Conservation (phyloP, 92 coral and sea anemone species). For the Porites divaricata region DNA sequence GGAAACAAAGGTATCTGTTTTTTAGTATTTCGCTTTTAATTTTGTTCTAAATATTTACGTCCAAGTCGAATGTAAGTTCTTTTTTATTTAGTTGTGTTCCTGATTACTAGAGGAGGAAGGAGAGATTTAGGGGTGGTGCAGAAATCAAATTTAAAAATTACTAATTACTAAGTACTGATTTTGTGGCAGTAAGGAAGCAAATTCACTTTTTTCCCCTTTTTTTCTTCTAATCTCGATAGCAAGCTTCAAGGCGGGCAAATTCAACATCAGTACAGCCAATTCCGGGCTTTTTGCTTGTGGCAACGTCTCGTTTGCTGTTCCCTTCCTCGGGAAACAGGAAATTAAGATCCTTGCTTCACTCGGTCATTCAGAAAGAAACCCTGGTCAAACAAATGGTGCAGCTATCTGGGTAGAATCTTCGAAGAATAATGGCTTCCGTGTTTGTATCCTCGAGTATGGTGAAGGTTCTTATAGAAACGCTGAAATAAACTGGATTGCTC, state of each 20-base stretch:
- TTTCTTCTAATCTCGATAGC: background rate
- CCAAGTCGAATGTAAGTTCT: no score
- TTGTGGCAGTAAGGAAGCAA: no score
- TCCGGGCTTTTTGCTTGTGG: conserved; percentile 18
- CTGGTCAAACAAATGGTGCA: background rate
- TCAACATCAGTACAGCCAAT: background rate
- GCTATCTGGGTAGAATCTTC: conserved; percentile 13
- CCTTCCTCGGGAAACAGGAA: conserved; percentile 2
- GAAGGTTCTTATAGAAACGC: conserved; percentile 25
- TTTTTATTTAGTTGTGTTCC: background rate
- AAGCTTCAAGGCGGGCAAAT: conserved; percentile 19
- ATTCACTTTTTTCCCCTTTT: no score
- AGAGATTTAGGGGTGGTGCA: conserved; percentile 6
- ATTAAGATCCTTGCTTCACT: conserved; percentile 14
- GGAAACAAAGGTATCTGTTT: background rate
- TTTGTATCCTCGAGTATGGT: conserved; percentile 11
- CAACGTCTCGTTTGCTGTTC: background rate
- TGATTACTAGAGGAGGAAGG: background rate
- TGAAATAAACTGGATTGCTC: conserved; percentile 21
- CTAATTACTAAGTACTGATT: no score
- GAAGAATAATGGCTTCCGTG: background rate
- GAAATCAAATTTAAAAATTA: no score
- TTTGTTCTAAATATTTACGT: no score
- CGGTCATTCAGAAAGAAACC: background rate
- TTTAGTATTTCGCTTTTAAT: background rate